Percentiles rank a stretch among this genome's conserved stretches.
Conservation (phyloP, 2,888 invertebrate genomes). For the Deilephila elpenor region DNA sequence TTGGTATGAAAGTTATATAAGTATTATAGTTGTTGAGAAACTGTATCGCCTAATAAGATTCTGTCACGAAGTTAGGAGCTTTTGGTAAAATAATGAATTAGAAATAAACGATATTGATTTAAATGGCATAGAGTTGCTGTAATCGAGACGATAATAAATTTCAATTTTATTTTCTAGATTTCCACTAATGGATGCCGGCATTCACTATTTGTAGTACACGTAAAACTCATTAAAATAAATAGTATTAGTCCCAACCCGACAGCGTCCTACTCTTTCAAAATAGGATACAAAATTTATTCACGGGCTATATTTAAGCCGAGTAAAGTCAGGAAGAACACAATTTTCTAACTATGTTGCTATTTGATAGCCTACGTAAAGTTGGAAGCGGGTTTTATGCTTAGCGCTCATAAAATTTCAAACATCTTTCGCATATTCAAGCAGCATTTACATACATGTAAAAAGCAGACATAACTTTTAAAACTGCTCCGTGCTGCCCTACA, state of each 20-base stretch:
- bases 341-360: conserved; percentile 14
- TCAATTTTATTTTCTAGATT: not conserved
- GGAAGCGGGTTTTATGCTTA: conserved; percentile 13
- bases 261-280: not conserved
- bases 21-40: not conserved
- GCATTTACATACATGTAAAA: conserved; percentile 10
- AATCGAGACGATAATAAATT: no score
- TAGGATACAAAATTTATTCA: not conserved
- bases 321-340: not conserved
- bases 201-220: not conserved
- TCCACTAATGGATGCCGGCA: not conserved
- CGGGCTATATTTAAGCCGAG: conserved; percentile 6
- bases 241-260: conserved; percentile 1
- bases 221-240: conserved; percentile 14
- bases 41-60: no score
- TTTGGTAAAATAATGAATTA: not conserved
- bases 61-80: no score
- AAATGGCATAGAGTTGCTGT: no score
- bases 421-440: conserved; percentile 10
- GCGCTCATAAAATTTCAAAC: conserved; percentile 17
- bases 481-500: not conserved
- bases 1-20: not conserved
- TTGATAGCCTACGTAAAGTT: conserved; percentile 17
- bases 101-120: not conserved
- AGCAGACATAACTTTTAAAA: conserved; percentile 8